Base-by-base conservation (phyloP, 2,113 vertebrate genomes). In the Urocitellus parryii region DNA sequence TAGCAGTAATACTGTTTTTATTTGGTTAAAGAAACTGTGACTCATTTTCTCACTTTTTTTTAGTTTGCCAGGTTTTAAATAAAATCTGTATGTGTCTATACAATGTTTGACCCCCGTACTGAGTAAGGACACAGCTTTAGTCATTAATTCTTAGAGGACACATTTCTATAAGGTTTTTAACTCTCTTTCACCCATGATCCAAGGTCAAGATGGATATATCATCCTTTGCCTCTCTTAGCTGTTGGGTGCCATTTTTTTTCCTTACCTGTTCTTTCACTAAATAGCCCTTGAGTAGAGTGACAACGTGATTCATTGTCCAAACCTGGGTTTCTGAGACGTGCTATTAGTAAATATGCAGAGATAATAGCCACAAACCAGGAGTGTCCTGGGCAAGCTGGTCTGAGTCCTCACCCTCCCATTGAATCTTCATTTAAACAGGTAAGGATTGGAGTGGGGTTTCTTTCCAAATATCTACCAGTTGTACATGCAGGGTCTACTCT, bases 41-140 rank as follows among this genome's bases (percentile, higher is more conserved):
- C 24, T 88, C 8, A 51, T 88, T 67, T 83, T 78, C 13, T 29
- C 20, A 58, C 34, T 78, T 48, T 48, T 48, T 83, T 77, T 61
- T 13, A 68, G 12, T 25, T 39, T 81, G 29, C 25, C 51, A 87
- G 27, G 13, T 53, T 88, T 97, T 80, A 96, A 61, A 77, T 73
- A 58, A 11, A 81, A 95, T 53, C 1, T 2, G 8, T 12, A 56
- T 12, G 39, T 51, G 48, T 51, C 53, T 48, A 72, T 34, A 20
- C 2, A 80, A 68, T 1, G 0, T 77, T 92, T 72, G 17, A 83
- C 22, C 13, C 6, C 14, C 5, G 17, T n/a, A 34, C 51, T 78
- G 24, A 85, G 25, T 48, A 76, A 93, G 2, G 11, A n/a, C 42
- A 65, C 1, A 58, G 4, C 11, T 84, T 77, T 70, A 67, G 17